Conservation (phyloP, 2,113 vertebrate species). For the Elephas maximus region DNA sequence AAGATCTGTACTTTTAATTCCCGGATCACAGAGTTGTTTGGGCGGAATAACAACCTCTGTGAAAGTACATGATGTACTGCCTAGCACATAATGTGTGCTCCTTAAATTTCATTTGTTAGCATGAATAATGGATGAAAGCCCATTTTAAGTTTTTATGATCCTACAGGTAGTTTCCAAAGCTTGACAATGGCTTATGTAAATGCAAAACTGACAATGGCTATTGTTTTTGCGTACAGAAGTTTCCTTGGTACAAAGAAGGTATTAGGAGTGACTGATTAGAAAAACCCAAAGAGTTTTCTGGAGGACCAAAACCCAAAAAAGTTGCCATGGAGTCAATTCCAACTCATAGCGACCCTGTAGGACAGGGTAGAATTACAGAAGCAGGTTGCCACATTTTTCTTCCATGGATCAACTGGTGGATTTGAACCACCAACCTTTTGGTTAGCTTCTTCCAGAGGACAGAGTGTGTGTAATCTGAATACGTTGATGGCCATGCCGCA, state of each 20-base stretch:
- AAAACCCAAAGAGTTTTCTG: background rate
- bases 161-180: background rate
- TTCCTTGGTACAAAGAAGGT: background rate
- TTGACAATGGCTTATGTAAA: background rate
- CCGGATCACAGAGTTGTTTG: background rate
- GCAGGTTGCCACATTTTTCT: background rate
- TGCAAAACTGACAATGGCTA: background rate
- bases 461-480: background rate
- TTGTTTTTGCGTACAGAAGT: background rate
- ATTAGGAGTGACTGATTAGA: background rate
- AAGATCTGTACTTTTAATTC: background rate
- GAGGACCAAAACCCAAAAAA: background rate
- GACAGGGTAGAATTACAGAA: background rate
- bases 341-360: background rate
- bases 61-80: background rate
- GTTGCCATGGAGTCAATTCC: background rate
- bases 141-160: background rate
- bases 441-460: background rate
- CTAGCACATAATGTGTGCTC: background rate
- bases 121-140: background rate
- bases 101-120: constrained; percentile 16
- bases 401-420: background rate
- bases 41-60: background rate
- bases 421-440: background rate
- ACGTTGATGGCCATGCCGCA: background rate